Conservation (phyloP, 1,140 invertebrate genomes). For the Parasteatoda tepidariorum region DNA sequence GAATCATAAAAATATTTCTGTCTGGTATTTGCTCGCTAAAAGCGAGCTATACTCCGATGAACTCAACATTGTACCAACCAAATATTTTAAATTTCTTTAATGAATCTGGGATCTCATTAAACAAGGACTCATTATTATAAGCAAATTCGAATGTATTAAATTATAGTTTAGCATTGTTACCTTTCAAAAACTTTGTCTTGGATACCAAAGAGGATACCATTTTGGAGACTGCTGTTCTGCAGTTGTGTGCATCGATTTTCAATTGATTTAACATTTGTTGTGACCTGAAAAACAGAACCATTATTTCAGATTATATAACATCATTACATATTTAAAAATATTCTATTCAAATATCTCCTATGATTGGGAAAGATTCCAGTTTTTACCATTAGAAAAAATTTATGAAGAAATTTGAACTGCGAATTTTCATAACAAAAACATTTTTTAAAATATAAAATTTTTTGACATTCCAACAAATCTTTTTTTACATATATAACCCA, state of each 20-base stretch:
- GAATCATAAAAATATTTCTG: too few species aligned
- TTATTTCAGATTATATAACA: background rate
- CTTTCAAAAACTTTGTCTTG: conserved; percentile 1
- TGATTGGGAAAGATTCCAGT: background rate
- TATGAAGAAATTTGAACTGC: background rate
- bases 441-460: background rate
- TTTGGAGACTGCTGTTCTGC: conserved; percentile 38
- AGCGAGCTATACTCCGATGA: too few species aligned
- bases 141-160: too few species aligned
- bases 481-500: too few species aligned
- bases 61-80: too few species aligned
- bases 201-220: conserved; percentile 55
- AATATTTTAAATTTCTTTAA: too few species aligned
- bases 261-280: conserved; percentile 75
- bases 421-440: background rate
- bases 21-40: too few species aligned
- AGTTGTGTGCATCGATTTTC: conserved; percentile 35
- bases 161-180: too few species aligned
- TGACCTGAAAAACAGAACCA: conserved; percentile 72
- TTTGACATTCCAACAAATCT: too few species aligned
- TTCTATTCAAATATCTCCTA: too few species aligned
- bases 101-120: too few species aligned
- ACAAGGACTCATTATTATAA: too few species aligned
- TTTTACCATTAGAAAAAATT: background rate
- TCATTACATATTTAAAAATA: background rate